Evolutionary conservation across 2,113 vertebrate genomes (phyloP).

Genomic region (Pollachius pollachius): DNA sequence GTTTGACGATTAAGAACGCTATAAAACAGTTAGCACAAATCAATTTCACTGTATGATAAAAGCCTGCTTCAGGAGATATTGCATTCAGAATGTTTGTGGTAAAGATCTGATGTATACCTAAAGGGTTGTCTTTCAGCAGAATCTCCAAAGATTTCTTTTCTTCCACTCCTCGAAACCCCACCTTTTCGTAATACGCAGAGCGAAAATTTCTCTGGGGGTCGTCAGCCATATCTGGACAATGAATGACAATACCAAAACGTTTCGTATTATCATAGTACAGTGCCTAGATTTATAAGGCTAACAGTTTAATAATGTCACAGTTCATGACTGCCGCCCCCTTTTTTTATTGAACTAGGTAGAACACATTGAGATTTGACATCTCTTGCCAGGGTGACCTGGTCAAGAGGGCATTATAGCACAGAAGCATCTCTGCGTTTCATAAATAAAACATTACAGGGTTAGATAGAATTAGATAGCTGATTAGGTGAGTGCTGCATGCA

Average conservation of each 20-base stretch:
- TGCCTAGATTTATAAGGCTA: too few species aligned
- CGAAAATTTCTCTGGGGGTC: slow-evolving; percentile 97
- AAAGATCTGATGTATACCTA: slow-evolving; percentile 68
- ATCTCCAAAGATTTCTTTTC: slow-evolving; percentile 98
- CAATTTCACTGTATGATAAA: background rate
- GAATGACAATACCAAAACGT: background rate
- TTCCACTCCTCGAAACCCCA: slow-evolving; percentile 96
- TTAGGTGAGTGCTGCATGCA: too few species aligned
- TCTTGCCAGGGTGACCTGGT: too few species aligned
- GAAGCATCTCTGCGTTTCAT: too few species aligned
- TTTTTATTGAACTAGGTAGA: too few species aligned
- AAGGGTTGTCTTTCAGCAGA: slow-evolving; percentile 89
- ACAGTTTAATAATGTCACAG: too few species aligned
- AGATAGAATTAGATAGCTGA: too few species aligned
- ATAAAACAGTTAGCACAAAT: background rate
- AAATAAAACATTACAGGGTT: too few species aligned
- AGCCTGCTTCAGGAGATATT: background rate
- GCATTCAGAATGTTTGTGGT: background rate
- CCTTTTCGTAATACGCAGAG: slow-evolving; percentile 95
- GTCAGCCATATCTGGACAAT: slow-evolving; percentile 79
- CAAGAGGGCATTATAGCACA: too few species aligned
- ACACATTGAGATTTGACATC: too few species aligned
- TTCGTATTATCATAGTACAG: slow-evolving; percentile 5
- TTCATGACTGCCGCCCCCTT: too few species aligned
- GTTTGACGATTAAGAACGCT: background rate